These are phyloP conservation scores for Platorchestia sp. DNA, from an alignment of 1,140 invertebrate genomes.

Conservation along the genomic window DNA sequence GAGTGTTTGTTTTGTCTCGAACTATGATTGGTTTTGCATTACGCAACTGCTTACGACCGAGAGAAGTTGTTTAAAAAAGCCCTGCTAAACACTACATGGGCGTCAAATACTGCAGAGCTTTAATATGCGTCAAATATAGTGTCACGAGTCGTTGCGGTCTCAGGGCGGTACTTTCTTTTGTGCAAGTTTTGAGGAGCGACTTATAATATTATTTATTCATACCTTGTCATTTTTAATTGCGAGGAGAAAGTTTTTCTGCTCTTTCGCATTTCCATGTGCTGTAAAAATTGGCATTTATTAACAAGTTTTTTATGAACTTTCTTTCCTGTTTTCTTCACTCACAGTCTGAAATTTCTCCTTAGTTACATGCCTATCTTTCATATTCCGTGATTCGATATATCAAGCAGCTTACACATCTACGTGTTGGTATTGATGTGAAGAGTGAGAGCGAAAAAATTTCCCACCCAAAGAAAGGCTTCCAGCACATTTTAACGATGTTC, in stretches of 20 bases:
- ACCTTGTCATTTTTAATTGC: not conserved
- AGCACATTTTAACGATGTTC: not conserved
- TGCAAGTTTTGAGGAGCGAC: not conserved
- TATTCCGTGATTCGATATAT: no score
- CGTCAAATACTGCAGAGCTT: not conserved
- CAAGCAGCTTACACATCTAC: no score
- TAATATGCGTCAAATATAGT: no score
- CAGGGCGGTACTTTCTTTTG: not conserved
- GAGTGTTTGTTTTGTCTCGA: no score
- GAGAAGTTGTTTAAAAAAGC: not conserved
- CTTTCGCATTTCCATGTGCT: not conserved
- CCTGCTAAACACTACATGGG: not conserved
- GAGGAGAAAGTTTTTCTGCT: not conserved
- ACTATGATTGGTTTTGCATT: not conserved
- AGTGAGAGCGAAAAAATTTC: no score
- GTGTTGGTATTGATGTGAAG: no score
- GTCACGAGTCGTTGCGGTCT: not conserved
- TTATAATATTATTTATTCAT: not conserved
- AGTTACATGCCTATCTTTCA: no score
- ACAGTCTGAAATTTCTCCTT: no score
- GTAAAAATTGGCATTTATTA: not conserved
- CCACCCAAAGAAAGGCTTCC: not conserved
- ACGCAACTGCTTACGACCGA: not conserved
- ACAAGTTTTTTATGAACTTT: not conserved
- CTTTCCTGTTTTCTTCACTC: not conserved